Percentiles rank a stretch among this genome's conserved stretches.
Conservation (phyloP, 2,113 vertebrate species). For the Lates calcarifer region DNA sequence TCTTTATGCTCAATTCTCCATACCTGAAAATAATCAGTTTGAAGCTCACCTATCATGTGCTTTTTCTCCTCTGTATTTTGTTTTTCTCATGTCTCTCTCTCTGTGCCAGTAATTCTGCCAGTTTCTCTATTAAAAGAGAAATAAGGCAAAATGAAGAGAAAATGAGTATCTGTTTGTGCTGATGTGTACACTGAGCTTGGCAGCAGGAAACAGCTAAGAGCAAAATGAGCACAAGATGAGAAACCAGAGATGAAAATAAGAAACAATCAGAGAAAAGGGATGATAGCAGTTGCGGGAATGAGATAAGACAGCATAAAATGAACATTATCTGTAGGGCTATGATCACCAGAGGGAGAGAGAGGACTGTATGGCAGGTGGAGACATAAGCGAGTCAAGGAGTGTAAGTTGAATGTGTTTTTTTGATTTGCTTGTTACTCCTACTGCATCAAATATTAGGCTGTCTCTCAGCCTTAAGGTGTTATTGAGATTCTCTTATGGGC, state of each 20-base stretch:
- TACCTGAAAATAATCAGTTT: background rate
- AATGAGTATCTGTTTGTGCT: slow-evolving; percentile 1
- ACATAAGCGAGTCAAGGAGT: background rate
- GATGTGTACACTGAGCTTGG: background rate
- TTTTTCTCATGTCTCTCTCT: background rate
- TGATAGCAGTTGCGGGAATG: slow-evolving; percentile 6
- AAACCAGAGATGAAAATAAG: slow-evolving; percentile 12
- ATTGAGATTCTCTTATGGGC: background rate
- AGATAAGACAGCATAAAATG: background rate
- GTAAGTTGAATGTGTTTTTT: background rate
- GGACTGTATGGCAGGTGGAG: background rate
- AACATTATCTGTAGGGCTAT: background rate
- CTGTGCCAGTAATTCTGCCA: accelerated
- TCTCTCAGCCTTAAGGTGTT: background rate
- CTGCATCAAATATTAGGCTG: slow-evolving; percentile 22
- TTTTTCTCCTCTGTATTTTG: background rate
- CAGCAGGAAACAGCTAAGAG: slow-evolving; percentile 23
- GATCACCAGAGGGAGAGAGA: slow-evolving; percentile 17
- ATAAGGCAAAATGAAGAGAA: background rate
- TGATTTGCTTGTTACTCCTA: background rate
- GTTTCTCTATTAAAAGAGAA: background rate
- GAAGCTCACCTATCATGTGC: background rate
- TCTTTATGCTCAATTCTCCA: background rate
- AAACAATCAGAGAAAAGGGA: slow-evolving; percentile 12
- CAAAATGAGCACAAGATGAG: slow-evolving; percentile 36